Conservation (phyloP, 1,140 invertebrate genomes). For the Ptiloglossa arizonensis region DNA sequence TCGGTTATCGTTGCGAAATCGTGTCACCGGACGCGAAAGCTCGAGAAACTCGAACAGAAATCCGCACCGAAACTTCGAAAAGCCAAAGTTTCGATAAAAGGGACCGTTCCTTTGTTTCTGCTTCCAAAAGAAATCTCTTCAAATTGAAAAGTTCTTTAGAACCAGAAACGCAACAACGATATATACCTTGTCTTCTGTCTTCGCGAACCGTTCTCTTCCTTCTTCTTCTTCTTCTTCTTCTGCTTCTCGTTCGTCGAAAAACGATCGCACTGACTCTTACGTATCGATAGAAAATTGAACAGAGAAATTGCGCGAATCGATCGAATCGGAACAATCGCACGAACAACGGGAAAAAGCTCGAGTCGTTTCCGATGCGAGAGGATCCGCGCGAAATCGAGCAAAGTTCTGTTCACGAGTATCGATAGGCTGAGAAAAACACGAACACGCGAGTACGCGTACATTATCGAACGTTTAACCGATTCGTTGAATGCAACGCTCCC, state of each 20-base stretch:
- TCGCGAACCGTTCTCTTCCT: constrained; percentile 15
- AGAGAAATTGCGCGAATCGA: background rate
- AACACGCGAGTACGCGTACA: too few relatives aligned
- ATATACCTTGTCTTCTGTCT: constrained; percentile 23
- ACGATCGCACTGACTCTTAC: background rate
- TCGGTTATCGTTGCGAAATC: background rate
- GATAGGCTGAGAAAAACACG: background rate
- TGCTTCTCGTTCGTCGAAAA: background rate
- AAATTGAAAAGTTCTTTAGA: constrained; percentile 30
- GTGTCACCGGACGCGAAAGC: too few relatives aligned
- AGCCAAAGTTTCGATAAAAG: background rate
- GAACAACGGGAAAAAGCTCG: too few relatives aligned
- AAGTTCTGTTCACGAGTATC: background rate
- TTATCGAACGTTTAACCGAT: background rate
- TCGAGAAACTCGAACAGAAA: background rate
- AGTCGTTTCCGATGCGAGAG: too few relatives aligned
- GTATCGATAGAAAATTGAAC: background rate
- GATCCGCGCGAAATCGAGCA: background rate
- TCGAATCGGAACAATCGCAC: too few relatives aligned
- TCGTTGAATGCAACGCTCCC: background rate
- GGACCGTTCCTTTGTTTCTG: too few relatives aligned
- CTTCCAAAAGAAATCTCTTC: constrained; percentile 30
- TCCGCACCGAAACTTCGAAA: background rate
- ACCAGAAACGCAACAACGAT: constrained; percentile 2
- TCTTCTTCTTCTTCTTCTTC: constrained; percentile 19